phyloP scores from a whole-genome alignment of 2,113 vertebrate species.

The Ammospiza nelsoni region DNA sequence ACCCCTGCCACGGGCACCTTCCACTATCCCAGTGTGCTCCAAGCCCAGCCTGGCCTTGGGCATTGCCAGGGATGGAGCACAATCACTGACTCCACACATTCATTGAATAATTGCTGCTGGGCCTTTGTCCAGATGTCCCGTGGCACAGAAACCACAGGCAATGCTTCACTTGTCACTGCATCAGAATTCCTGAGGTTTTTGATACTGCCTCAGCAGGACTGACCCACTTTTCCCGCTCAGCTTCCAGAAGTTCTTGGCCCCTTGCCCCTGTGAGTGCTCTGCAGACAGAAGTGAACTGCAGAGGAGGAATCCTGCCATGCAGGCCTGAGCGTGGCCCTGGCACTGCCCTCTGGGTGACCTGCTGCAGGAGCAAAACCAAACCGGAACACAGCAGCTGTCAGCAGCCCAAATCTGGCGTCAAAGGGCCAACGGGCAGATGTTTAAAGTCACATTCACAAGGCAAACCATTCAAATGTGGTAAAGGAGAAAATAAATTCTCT shows the following conservation, averaged over 20 bases:
- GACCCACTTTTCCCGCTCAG: background rate
- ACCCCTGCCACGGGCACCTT: background rate
- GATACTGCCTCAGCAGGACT: background rate
- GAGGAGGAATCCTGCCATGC: accelerated
- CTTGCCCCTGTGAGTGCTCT: too few species aligned
- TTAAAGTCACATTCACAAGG: background rate
- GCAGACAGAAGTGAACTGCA: background rate
- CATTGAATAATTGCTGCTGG: background rate
- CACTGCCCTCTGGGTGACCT: background rate
- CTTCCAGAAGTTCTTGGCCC: background rate
- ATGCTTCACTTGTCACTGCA: background rate
- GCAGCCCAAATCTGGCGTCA: accelerated
- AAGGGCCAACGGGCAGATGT: background rate
- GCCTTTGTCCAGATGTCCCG: background rate
- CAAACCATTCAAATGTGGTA: accelerated
- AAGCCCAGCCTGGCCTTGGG: background rate
- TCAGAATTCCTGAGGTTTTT: background rate
- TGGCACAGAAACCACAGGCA: background rate
- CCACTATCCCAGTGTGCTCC: background rate
- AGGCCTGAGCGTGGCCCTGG: accelerated
- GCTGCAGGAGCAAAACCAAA: background rate
- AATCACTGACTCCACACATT: background rate
- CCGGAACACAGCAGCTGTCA: background rate
- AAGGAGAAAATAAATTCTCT: background rate
- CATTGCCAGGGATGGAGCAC: background rate